Evolutionary conservation across 2,888 invertebrate species (phyloP).

Genomic region (Adelognathus sp.): DNA sequence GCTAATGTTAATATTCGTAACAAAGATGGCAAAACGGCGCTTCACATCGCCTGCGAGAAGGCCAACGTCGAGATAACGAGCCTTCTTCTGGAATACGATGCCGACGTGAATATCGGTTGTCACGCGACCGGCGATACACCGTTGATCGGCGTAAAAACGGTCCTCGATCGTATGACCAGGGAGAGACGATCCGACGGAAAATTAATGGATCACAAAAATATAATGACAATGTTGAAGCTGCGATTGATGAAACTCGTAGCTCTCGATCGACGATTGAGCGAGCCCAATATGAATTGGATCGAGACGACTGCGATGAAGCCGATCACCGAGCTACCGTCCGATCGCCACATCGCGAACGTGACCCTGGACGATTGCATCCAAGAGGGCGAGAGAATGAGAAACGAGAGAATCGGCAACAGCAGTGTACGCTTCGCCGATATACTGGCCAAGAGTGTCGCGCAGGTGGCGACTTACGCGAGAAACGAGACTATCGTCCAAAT

Average conservation of each 20-base stretch:
- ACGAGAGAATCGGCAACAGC: not conserved
- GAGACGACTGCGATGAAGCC: not conserved
- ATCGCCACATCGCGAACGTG: too few species aligned
- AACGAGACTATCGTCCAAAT: not conserved
- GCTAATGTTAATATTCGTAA: not conserved
- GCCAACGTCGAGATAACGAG: not conserved
- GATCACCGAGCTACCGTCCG: not conserved
- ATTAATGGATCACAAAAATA: not conserved
- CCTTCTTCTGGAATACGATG: not conserved
- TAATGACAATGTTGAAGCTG: not conserved
- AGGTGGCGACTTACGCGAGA: not conserved
- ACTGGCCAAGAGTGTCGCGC: not conserved
- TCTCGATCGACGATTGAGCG: not conserved
- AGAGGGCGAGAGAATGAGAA: not conserved
- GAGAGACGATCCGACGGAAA: not conserved
- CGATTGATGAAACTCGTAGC: not conserved
- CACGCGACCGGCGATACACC: not conserved
- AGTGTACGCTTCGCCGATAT: not conserved
- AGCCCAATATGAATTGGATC: not conserved
- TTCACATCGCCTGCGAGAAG: conserved; percentile 8
- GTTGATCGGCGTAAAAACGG: not conserved
- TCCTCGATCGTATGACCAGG: too few species aligned
- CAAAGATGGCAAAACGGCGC: not conserved
- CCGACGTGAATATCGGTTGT: conserved; percentile 3
- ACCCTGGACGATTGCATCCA: not conserved